Evolutionary conservation across 2,797 vertebrate genomes (phyloP).

Genomic region (Buphagus erythrorhynchus): DNA sequence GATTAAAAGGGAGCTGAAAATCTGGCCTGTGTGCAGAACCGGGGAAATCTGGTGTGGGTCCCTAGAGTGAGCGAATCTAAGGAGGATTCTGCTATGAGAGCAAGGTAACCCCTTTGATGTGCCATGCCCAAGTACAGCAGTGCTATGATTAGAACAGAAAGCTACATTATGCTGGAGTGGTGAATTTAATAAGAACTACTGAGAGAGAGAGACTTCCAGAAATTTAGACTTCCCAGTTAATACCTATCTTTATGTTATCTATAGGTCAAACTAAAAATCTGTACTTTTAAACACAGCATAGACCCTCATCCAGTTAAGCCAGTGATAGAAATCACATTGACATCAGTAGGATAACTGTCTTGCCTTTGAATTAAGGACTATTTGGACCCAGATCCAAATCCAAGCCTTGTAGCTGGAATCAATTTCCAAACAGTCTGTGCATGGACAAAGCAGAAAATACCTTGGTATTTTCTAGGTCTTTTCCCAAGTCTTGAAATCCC

Average conservation of each 20-base stretch:
- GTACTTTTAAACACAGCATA: background rate
- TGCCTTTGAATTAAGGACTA: background rate
- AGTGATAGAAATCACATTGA: background rate
- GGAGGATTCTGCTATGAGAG: slow-evolving; percentile 53
- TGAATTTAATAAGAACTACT: slow-evolving; percentile 52
- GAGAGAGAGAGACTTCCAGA: slow-evolving; percentile 43
- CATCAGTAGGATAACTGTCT: background rate
- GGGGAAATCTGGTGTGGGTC: slow-evolving; percentile 61
- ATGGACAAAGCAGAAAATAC: background rate
- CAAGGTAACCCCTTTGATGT: slow-evolving; percentile 74
- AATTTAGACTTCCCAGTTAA: slow-evolving; percentile 35
- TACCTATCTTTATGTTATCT: background rate
- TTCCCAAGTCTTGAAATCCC: background rate
- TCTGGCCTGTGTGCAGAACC: slow-evolving; percentile 47
- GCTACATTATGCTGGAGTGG: slow-evolving; percentile 8
- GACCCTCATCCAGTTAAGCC: background rate
- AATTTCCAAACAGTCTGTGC: background rate
- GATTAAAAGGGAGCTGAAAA: slow-evolving; percentile 80
- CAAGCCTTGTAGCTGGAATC: background rate
- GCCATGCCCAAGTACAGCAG: slow-evolving; percentile 31
- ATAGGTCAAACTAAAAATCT: slow-evolving; percentile 1
- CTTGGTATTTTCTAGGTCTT: background rate
- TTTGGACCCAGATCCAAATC: background rate
- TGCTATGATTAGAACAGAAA: slow-evolving; percentile 63
- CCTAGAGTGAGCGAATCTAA: slow-evolving; percentile 66